Conservation (phyloP, 2,113 vertebrate species). For the Plotosus lineatus region DNA sequence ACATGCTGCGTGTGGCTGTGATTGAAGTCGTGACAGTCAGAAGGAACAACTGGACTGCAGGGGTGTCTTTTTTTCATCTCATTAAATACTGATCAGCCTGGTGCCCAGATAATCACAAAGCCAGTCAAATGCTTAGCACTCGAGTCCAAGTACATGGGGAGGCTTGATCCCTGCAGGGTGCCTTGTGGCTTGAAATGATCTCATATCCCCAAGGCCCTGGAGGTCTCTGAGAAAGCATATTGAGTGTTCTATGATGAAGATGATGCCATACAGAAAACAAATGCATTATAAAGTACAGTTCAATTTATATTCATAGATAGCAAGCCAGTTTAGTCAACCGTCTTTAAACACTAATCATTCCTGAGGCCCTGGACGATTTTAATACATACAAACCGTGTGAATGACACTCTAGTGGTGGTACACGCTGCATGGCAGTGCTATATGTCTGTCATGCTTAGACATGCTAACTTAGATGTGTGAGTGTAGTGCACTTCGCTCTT, state of each 20-base stretch:
- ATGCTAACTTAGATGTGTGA: constrained; percentile 1
- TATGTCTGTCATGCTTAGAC: constrained; percentile 31
- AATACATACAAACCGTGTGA: constrained; percentile 3
- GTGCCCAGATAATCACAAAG: constrained; percentile 7
- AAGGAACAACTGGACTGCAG: not conserved
- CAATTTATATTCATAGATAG: not conserved
- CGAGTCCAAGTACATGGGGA: not conserved
- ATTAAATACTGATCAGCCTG: constrained; percentile 22
- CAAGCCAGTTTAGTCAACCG: not conserved
- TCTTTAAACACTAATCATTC: not conserved
- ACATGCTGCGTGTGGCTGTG: not conserved
- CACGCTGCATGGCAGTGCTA: constrained; percentile 29
- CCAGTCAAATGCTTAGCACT: not conserved
- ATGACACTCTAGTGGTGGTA: constrained; percentile 2
- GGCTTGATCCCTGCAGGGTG: constrained; percentile 7
- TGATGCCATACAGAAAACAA: not conserved
- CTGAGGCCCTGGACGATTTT: not conserved
- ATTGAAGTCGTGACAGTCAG: not conserved
- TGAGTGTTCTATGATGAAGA: not conserved
- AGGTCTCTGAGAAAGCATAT: not conserved
- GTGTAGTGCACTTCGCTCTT: not conserved
- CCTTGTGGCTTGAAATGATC: not conserved
- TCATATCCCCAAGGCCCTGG: not conserved
- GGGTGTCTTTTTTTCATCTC: not conserved
- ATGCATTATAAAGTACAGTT: not conserved